These are phyloP conservation scores for Falco cherrug DNA, from an alignment of 2,797 vertebrate species.

Conservation along the genomic window DNA sequence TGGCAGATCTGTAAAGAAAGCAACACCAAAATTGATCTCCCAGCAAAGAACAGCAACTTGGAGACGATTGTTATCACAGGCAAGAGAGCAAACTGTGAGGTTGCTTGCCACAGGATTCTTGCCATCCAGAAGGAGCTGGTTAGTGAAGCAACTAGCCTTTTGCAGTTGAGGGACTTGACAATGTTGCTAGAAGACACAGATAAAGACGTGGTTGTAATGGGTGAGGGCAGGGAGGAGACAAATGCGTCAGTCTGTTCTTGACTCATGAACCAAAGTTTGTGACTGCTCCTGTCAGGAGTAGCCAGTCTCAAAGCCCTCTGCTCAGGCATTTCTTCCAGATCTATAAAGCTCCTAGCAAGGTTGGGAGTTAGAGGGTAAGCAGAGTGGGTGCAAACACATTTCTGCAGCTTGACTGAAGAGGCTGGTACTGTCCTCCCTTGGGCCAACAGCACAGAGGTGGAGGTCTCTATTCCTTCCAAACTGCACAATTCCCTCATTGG, in stretches of 20 bases:
- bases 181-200: not conserved
- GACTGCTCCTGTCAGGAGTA: not conserved
- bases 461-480: slow-evolving; percentile 96
- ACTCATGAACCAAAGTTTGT: not conserved
- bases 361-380: not conserved
- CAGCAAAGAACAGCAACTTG: slow-evolving; percentile 98
- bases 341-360: not conserved
- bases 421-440: slow-evolving; percentile 11
- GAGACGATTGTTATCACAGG: slow-evolving; percentile 98
- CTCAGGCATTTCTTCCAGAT: not conserved
- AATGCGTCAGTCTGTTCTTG: not conserved
- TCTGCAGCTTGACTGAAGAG: not conserved
- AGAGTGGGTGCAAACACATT: not conserved
- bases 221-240: not conserved
- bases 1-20: slow-evolving; percentile 96
- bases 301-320: not conserved
- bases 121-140: slow-evolving; percentile 99
- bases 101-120: slow-evolving; percentile 89
- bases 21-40: slow-evolving; percentile 97
- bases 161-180: not conserved
- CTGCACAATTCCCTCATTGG: slow-evolving; percentile 98
- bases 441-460: slow-evolving; percentile 96
- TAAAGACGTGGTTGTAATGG: not conserved
- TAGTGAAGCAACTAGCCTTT: not conserved
- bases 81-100: slow-evolving; percentile 94